Conservation (phyloP, 2,113 vertebrate species). For the Monarcha castaneiventris region DNA sequence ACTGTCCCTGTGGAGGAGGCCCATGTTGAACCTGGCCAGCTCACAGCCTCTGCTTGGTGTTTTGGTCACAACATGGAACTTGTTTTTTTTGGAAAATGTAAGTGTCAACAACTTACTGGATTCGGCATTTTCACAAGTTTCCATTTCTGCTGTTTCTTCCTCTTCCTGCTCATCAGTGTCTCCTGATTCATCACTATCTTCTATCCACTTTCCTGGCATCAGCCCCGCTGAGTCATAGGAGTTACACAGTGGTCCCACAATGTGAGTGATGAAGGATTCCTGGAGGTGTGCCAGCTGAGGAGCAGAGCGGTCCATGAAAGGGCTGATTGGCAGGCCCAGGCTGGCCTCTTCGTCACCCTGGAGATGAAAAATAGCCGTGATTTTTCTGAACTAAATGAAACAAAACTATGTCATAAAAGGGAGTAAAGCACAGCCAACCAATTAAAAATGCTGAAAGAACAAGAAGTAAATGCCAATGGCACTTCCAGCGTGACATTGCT, state of each 20-base stretch:
- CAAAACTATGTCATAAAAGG: background rate
- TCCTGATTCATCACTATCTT: slow-evolving; percentile 79
- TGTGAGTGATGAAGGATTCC: slow-evolving; percentile 98
- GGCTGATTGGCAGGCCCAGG: slow-evolving; percentile 92
- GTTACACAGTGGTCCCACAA: slow-evolving; percentile 94
- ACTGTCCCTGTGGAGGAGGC: background rate
- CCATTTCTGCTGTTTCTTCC: slow-evolving; percentile 76
- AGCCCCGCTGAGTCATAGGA: slow-evolving; percentile 92
- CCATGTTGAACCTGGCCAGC: background rate
- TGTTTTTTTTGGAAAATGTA: background rate
- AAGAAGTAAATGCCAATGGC: background rate
- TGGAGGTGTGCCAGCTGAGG: slow-evolving; percentile 96
- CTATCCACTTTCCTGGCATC: slow-evolving; percentile 92
- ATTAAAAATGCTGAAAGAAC: background rate
- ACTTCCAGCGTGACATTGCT: background rate
- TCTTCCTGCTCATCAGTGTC: slow-evolving; percentile 77
- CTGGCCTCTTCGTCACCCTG: slow-evolving; percentile 96
- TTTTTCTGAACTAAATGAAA: background rate
- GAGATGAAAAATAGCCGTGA: background rate
- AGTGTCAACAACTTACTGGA: slow-evolving; percentile 63
- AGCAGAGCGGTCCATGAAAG: slow-evolving; percentile 96
- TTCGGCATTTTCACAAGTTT: slow-evolving; percentile 83
- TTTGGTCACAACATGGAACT: background rate
- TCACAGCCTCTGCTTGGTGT: background rate
- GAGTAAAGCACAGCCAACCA: background rate